Conservation (phyloP, 2,113 vertebrate species). For the Ciconia stormi region DNA sequence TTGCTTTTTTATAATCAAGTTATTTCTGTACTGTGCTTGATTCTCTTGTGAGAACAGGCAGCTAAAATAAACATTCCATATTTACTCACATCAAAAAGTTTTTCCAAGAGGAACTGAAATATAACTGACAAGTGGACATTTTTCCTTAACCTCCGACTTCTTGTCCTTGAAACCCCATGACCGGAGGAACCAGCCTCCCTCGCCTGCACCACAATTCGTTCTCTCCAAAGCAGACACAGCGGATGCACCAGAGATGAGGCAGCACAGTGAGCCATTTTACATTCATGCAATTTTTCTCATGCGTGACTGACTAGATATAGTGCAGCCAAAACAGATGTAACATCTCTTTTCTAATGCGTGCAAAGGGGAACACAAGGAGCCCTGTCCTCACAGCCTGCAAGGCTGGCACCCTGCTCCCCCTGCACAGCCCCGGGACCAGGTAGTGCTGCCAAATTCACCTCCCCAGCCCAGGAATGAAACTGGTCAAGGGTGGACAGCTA, state of each 20-base stretch:
- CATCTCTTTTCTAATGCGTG: rapidly evolving
- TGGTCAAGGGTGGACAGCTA: neutral
- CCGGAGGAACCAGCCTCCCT: neutral
- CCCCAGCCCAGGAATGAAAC: neutral
- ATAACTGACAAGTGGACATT: neutral
- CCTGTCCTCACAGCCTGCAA: neutral
- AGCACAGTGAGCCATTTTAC: neutral
- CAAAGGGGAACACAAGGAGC: neutral
- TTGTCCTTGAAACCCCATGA: neutral
- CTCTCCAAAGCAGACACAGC: neutral
- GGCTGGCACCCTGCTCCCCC: neutral
- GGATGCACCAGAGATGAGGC: conserved; percentile 69
- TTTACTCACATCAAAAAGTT: neutral
- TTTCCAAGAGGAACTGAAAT: neutral
- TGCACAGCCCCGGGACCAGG: rapidly evolving
- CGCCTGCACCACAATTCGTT: rapidly evolving
- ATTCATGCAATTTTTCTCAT: neutral
- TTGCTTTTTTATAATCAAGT: neutral
- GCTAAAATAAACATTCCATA: conserved; percentile 23
- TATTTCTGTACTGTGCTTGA: neutral
- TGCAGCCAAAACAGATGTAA: neutral
- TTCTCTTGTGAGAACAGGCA: conserved; percentile 18
- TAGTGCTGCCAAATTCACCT: neutral
- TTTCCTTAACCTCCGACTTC: neutral
- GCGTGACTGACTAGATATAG: neutral